phyloP scores from a whole-genome alignment of 2,888 invertebrate genomes.

The Melipona beecheii region DNA sequence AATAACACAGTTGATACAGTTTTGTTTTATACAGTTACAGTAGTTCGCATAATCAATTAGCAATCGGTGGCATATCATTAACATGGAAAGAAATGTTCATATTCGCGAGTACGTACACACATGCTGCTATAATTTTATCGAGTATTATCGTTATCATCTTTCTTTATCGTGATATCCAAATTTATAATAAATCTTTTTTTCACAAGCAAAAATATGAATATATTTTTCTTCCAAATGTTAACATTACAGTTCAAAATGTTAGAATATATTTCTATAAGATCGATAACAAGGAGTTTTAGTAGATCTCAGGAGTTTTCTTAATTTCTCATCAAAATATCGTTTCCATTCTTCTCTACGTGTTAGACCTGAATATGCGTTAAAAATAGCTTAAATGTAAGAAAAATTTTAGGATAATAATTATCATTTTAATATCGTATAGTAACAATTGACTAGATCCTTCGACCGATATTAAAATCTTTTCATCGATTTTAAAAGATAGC shows the following conservation, averaged over 20 bases:
- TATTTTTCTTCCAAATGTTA: neutral
- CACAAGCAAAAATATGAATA: slow-evolving; percentile 26
- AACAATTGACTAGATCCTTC: slow-evolving; percentile 18
- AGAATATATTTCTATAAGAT: slow-evolving; percentile 30
- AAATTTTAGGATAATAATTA: slow-evolving; percentile 20
- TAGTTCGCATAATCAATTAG: slow-evolving; percentile 1
- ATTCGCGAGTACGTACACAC: neutral
- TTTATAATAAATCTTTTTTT: slow-evolving; percentile 1
- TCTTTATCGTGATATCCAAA: neutral
- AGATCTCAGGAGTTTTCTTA: neutral
- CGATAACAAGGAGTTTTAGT: slow-evolving; percentile 22
- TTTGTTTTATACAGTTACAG: slow-evolving; percentile 9
- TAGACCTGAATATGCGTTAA: slow-evolving; percentile 8
- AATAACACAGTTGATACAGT: slow-evolving; percentile 33
- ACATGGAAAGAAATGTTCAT: slow-evolving; percentile 1
- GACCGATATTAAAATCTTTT: neutral
- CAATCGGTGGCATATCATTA: slow-evolving; percentile 1
- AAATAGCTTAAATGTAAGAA: slow-evolving; percentile 26
- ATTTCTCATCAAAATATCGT: slow-evolving; percentile 1
- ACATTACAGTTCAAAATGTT: slow-evolving; percentile 9
- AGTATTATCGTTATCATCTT: neutral
- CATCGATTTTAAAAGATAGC: neutral
- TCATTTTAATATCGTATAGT: slow-evolving; percentile 3
- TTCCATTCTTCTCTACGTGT: neutral
- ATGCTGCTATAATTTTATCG: slow-evolving; percentile 5